Percentiles rank a stretch among this genome's conserved stretches.
Conservation (phyloP, 2,797 vertebrate genomes). For the Melanotaenia maccullochi region DNA sequence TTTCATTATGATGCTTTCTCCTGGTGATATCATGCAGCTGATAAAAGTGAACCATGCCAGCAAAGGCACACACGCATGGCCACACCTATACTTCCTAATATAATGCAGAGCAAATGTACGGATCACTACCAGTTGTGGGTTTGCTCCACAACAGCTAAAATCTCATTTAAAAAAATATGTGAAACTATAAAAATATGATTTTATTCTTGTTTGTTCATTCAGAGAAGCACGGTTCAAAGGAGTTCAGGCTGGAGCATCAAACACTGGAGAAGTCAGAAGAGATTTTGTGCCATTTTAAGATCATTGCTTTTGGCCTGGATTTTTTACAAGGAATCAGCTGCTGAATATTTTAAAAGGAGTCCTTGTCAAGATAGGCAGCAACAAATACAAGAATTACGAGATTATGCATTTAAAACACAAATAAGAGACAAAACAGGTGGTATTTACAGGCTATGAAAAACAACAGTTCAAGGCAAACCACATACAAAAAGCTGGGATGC, state of each 20-base stretch:
- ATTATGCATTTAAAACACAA: no score
- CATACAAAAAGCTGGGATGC: no score
- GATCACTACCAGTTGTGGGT: constrained; percentile 36
- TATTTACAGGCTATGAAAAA: no score
- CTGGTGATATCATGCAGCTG: neutral
- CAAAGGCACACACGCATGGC: neutral
- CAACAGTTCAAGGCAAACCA: no score
- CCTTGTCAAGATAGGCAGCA: no score
- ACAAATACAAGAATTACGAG: no score
- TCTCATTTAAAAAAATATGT: neutral
- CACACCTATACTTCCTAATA: neutral
- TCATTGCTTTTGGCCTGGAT: neutral
- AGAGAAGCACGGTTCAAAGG: neutral
- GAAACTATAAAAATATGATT: constrained; percentile 7
- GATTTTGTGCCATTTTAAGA: neutral
- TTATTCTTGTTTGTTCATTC: neutral
- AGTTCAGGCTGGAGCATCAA: neutral
- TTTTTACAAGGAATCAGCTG: neutral
- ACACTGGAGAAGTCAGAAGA: neutral
- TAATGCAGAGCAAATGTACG: constrained; percentile 5
- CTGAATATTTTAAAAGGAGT: neutral
- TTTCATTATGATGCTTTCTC: constrained; percentile 11
- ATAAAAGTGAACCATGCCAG: constrained; percentile 1
- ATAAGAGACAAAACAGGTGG: no score
- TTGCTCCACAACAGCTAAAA: constrained; percentile 2